Conservation (phyloP, 2,113 vertebrate species). For the Protomyctophum bolini region DNA sequence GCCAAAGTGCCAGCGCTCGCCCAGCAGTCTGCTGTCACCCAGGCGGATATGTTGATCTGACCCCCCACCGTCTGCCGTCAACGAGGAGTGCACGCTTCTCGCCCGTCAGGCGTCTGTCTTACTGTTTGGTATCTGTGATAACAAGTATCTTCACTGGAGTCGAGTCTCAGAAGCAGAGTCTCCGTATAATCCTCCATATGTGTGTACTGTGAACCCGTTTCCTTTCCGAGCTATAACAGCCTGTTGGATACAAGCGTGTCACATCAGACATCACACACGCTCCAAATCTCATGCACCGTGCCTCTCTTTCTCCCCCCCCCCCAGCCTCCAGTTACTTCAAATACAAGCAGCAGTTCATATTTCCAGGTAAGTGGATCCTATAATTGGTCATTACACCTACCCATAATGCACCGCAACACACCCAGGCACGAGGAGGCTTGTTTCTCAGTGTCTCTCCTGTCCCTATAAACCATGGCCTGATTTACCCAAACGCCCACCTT, state of each 20-base stretch:
- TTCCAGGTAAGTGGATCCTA: constrained; percentile 86
- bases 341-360: constrained; percentile 99
- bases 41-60: no score
- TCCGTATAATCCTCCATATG: neutral
- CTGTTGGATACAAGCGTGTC: no score
- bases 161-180: neutral
- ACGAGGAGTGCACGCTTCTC: no score
- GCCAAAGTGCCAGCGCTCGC: no score
- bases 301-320: constrained; percentile 53
- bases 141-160: no score
- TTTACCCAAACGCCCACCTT: constrained; percentile 1
- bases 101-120: no score
- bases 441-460: constrained; percentile 45
- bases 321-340: constrained; percentile 97
- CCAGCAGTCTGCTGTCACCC: no score
- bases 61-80: no score
- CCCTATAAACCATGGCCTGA: constrained; percentile 39
- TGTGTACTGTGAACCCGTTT: neutral
- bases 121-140: neutral
- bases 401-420: constrained; percentile 52
- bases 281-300: constrained; percentile 30
- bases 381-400: constrained; percentile 51
- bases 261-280: neutral
- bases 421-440: constrained; percentile 22
- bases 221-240: no score